Evolutionary conservation across 2,113 vertebrate genomes (phyloP).

Genomic region (Microtus ochrogaster): DNA sequence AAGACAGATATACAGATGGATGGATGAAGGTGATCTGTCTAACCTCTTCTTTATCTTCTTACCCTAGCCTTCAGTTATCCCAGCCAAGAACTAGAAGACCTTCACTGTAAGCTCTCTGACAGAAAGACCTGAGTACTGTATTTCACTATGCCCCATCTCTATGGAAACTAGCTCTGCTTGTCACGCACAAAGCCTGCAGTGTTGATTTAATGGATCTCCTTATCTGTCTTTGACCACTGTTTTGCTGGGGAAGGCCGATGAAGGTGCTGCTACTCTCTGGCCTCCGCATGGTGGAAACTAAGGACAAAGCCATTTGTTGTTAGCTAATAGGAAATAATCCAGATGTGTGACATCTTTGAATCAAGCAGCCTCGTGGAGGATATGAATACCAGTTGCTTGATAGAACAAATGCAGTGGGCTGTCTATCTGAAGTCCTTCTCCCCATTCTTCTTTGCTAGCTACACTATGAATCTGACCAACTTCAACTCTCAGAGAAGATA

Average conservation of each 20-base stretch:
- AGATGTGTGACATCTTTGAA: not conserved
- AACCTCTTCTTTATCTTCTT: not conserved
- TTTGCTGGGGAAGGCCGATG: not conserved
- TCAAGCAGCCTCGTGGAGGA: not conserved
- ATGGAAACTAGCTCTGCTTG: not conserved
- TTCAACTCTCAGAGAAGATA: not conserved
- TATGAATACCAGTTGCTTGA: not conserved
- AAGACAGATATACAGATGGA: no score
- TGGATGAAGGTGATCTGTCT: not conserved
- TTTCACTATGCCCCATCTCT: not conserved
- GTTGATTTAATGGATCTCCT: not conserved
- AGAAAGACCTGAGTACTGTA: not conserved
- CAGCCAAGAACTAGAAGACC: not conserved
- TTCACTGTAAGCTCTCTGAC: not conserved
- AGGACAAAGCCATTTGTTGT: not conserved
- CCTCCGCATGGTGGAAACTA: not conserved
- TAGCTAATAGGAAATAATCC: not conserved
- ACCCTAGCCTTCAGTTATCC: not conserved
- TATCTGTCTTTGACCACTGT: not conserved
- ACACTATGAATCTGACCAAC: not conserved
- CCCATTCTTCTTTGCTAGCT: slow-evolving; percentile 3
- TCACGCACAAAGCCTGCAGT: not conserved
- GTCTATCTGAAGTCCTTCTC: not conserved
- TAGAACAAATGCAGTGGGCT: not conserved
- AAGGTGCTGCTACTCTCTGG: not conserved